Base-by-base conservation (phyloP, 2,797 vertebrate species). In the Eulemur coronatus region DNA sequence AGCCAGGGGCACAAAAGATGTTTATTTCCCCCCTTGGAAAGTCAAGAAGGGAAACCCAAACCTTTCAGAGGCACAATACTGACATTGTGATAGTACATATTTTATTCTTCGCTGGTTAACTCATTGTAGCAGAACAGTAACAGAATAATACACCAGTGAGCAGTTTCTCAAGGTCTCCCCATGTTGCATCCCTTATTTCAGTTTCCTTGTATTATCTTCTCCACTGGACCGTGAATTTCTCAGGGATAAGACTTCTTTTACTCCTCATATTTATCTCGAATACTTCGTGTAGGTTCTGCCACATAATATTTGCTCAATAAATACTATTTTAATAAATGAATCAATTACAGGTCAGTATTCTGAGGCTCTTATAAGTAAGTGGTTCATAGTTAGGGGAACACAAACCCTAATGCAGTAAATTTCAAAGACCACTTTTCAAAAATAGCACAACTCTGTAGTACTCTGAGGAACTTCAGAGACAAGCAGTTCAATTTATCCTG, bases 341-440 rank as follows among this genome's bases (percentile, higher is more conserved):
- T 73, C 15, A 59, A 59, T 69, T 85, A 48, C 41, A 65, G 73
- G 88, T 88, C 63, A 67, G 63, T 70, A 46, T 89, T 67, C 17
- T 30, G 38, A n/a, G 26, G 50, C 20, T 61, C 61, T 92, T 90
- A 61, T 12, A 91, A 43, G 85, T 80, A 80, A 88, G 28, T 22
- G 14, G 9, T 57, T 82, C 91, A 46, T 94, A 76, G 55, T 86
- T 59, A 85, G 14, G 43, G 5, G 26, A 92, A 89, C 26, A 81
- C 8, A 67, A 84, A 52, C 35, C 38, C 43, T 89, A 30, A 57
- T 30, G 52, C 20, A 81, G 65, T 84, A 91, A 72, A 70, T 63
- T 59, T 93, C 89, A 91, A 96, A 95, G 59, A 43, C 46, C n/a
- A 22, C 75, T 91, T 97, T 90, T 89, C 59, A 70, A 86, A 94